phyloP scores from a whole-genome alignment of 2,797 vertebrate genomes.

The Ateles fusciceps region DNA sequence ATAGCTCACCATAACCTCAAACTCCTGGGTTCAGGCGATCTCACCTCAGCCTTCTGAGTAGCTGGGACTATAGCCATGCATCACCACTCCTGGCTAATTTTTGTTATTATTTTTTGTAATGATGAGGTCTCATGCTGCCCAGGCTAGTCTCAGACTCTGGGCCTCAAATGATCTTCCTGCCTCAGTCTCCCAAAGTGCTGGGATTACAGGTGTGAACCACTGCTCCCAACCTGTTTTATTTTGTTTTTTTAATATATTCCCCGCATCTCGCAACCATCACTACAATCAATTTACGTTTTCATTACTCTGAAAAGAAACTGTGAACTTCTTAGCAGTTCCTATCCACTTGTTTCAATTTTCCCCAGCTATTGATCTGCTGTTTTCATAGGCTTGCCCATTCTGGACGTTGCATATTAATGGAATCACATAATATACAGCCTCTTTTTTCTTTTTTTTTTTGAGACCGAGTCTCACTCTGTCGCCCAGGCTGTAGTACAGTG shows the following conservation, averaged over 20 bases:
- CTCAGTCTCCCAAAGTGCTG: neutral
- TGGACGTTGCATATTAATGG: neutral
- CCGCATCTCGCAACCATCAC: neutral
- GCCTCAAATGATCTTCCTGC: neutral
- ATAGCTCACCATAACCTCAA: neutral
- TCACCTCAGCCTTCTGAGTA: neutral
- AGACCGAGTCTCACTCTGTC: neutral
- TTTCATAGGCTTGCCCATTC: neutral
- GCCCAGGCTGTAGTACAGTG: neutral
- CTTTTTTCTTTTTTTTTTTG: neutral
- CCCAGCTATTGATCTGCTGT: neutral
- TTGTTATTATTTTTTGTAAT: neutral
- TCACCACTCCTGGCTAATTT: neutral
- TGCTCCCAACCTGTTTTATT: neutral
- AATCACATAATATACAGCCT: neutral
- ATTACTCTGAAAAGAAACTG: neutral
- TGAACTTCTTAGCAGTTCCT: neutral
- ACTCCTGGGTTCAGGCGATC: neutral
- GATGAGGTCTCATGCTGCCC: neutral
- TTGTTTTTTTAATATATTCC: neutral
- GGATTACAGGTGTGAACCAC: neutral
- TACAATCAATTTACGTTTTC: neutral
- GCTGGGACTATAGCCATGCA: neutral
- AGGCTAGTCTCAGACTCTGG: neutral
- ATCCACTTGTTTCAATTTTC: neutral